A percentile compares a stretch with the other conserved stretches of the same genome.
These are phyloP conservation scores for Sparus aurata DNA, from an alignment of 2,797 vertebrate species.

Conservation along the genomic window DNA sequence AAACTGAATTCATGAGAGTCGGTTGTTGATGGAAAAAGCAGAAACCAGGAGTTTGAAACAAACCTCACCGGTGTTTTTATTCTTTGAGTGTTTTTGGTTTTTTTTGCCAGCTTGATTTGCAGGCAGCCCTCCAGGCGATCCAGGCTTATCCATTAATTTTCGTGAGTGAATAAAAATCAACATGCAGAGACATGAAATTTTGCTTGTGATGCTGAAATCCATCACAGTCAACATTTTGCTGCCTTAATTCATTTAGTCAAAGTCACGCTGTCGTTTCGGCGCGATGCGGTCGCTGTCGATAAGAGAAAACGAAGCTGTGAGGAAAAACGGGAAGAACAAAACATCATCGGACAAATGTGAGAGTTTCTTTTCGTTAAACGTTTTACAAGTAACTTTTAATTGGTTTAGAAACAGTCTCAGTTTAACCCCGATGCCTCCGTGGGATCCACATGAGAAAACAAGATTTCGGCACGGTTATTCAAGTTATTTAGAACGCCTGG, in stretches of 20 bases:
- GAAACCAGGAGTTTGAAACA: not conserved
- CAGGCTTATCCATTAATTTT: not conserved
- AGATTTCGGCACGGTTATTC: no score
- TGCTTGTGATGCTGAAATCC: not conserved
- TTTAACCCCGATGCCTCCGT: no score
- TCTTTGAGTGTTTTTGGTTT: constrained; percentile 1
- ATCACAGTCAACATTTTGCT: not conserved
- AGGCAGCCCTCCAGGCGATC: not conserved
- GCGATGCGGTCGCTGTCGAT: not conserved
- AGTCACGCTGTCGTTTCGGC: not conserved
- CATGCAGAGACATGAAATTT: not conserved
- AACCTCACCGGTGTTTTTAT: not conserved
- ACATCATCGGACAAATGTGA: no score
- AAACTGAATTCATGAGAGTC: not conserved
- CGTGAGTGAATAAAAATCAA: not conserved
- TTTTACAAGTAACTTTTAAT: no score
- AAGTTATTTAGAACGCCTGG: no score
- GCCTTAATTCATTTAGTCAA: not conserved
- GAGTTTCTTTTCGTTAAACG: no score
- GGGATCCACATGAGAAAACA: no score
- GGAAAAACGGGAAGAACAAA: no score
- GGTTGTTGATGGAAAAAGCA: not conserved
- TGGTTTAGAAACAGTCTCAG: no score
- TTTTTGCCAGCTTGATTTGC: constrained; percentile 13
- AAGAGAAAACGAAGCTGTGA: no score